Conservation (phyloP, 1,140 invertebrate genomes). For the Stenopsyche tienmushanensis region DNA sequence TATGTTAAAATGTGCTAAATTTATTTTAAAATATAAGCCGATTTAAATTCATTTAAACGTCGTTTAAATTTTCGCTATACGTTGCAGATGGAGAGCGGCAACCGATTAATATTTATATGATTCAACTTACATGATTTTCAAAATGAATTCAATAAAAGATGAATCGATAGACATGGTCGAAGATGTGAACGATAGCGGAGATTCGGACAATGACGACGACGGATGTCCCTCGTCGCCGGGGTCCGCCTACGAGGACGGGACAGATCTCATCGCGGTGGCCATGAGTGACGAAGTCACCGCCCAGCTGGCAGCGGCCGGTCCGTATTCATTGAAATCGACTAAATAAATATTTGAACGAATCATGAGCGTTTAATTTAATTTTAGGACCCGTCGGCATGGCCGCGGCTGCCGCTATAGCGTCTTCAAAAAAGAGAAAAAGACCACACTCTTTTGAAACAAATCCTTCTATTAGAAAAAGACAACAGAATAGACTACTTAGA, state of each 20-base stretch:
- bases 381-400: conserved; percentile 92
- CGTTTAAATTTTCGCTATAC: too few relatives aligned
- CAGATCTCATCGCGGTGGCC: conserved; percentile 74
- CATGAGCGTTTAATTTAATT: conserved; percentile 1
- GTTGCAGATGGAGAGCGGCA: background rate
- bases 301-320: conserved; percentile 91
- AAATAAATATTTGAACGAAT: too few relatives aligned
- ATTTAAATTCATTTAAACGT: too few relatives aligned
- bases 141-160: conserved; percentile 60
- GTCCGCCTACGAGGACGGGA: conserved; percentile 71
- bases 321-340: too few relatives aligned
- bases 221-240: conserved; percentile 70
- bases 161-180: conserved; percentile 61
- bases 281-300: conserved; percentile 89
- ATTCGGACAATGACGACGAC: conserved; percentile 77
- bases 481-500: conserved; percentile 89
- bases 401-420: conserved; percentile 94
- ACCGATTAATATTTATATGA: background rate
- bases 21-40: too few relatives aligned
- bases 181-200: conserved; percentile 60
- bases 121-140: conserved; percentile 46
- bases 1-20: too few relatives aligned
- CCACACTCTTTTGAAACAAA: conserved; percentile 98
- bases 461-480: conserved; percentile 92
- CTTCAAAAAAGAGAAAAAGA: conserved; percentile 92